Conservation (phyloP, 2,797 vertebrate genomes). For the Gymnoscopelus braueri region DNA sequence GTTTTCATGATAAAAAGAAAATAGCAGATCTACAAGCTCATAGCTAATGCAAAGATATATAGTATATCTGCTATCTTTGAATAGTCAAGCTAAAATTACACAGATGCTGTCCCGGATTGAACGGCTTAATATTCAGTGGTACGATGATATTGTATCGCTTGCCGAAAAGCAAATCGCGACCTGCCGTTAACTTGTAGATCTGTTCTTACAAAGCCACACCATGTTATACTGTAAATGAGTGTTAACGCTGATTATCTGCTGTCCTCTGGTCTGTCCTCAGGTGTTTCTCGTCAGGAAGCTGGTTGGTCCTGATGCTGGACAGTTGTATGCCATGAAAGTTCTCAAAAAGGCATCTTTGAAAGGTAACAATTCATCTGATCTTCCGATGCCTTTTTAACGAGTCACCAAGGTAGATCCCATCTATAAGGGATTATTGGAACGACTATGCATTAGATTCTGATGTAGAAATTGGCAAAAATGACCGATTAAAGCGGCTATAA, state of each 20-base stretch:
- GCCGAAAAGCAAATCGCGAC: no score
- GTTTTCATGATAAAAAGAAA: no score
- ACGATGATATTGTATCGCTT: neutral
- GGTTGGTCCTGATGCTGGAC: slow-evolving; percentile 93
- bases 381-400: neutral
- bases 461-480: neutral
- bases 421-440: no score
- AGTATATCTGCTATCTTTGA: no score
- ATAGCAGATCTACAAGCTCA: no score
- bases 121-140: neutral
- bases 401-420: no score
- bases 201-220: no score
- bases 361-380: slow-evolving; percentile 78
- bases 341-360: slow-evolving; percentile 98
- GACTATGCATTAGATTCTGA: neutral
- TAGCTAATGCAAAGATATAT: no score
- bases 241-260: slow-evolving; percentile 8
- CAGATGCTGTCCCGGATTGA: no score
- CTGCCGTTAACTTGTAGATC: neutral
- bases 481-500: no score
- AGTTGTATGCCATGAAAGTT: slow-evolving; percentile 99
- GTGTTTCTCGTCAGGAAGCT: slow-evolving; percentile 97
- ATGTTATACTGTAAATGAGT: no score
- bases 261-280: slow-evolving; percentile 66
- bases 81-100: no score